These are phyloP conservation scores for Adelosebastes latens DNA, from an alignment of 2,797 vertebrate genomes.

Conservation along the genomic window DNA sequence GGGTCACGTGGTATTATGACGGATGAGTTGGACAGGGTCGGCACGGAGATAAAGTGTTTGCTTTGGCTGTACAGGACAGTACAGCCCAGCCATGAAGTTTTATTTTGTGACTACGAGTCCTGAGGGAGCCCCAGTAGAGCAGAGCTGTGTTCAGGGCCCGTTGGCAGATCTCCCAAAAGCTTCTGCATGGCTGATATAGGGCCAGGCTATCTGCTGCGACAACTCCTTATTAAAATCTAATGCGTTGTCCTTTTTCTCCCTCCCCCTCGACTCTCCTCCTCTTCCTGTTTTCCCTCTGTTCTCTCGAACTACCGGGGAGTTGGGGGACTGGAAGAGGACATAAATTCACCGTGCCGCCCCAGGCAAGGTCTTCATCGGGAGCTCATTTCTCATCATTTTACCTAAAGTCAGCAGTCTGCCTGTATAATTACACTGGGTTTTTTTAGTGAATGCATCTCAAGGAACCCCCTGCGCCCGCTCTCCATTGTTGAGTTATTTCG, in stretches of 20 bases:
- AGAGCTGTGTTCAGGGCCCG: constrained; percentile 56
- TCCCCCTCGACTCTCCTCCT: constrained; percentile 22
- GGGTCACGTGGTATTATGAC: constrained; percentile 25
- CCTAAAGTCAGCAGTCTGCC: constrained; percentile 79
- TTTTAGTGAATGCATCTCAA: constrained; percentile 61
- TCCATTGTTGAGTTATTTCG: constrained; percentile 51
- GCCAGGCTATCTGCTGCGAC: constrained; percentile 74
- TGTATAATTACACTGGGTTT: constrained; percentile 74
- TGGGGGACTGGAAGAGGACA: constrained; percentile 66
- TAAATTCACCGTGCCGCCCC: constrained; percentile 74
- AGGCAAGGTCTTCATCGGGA: constrained; percentile 83
- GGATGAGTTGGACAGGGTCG: constrained; percentile 8
- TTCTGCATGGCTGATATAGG: constrained; percentile 71
- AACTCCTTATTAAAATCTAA: constrained; percentile 81
- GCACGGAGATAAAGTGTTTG: constrained; percentile 26
- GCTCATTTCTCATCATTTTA: constrained; percentile 81
- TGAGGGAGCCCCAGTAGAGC: constrained; percentile 56
- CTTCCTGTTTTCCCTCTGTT: constrained; percentile 32
- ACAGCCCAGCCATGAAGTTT: constrained; percentile 32
- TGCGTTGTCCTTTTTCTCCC: constrained; percentile 68
- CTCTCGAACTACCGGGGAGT: constrained; percentile 31
- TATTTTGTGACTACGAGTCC: constrained; percentile 47
- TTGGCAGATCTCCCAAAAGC: constrained; percentile 73
- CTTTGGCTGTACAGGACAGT: constrained; percentile 6
- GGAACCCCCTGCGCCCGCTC: constrained; percentile 4